These are phyloP conservation scores for Hycleus phaleratus DNA, from an alignment of 1,140 invertebrate species.

Conservation along the genomic window DNA sequence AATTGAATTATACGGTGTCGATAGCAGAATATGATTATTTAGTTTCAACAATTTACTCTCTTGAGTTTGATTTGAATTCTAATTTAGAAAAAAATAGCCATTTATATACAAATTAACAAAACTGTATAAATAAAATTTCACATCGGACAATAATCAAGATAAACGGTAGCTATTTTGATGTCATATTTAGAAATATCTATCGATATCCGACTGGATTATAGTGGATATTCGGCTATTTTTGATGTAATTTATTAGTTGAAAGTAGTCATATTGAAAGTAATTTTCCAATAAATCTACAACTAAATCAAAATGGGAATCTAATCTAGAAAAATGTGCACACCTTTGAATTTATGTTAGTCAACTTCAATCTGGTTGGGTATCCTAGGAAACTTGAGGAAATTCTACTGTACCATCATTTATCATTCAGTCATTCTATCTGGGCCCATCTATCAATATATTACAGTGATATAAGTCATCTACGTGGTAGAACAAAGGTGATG, in stretches of 20 bases:
- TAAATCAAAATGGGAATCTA: constrained; percentile 36
- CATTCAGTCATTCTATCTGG: constrained; percentile 26
- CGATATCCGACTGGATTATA: too few relatives aligned
- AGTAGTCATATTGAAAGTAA: constrained; percentile 16
- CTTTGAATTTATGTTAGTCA: constrained; percentile 31
- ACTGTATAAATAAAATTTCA: too few relatives aligned
- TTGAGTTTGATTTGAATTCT: too few relatives aligned
- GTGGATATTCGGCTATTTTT: not conserved
- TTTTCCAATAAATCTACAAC: constrained; percentile 23
- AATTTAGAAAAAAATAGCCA: too few relatives aligned
- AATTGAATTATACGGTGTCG: too few relatives aligned
- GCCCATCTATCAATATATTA: constrained; percentile 34
- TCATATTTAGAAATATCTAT: too few relatives aligned
- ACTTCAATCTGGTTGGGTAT: constrained; percentile 16
- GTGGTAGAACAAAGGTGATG: constrained; percentile 24
- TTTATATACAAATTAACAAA: too few relatives aligned
- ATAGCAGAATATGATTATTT: too few relatives aligned
- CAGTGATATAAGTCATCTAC: constrained; percentile 29
- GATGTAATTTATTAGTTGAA: constrained; percentile 13
- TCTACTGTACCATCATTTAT: constrained; percentile 21
- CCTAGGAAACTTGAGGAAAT: not conserved
- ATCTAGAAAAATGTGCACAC: constrained; percentile 29
- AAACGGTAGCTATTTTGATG: too few relatives aligned
- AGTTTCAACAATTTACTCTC: too few relatives aligned
- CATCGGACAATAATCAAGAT: too few relatives aligned